Conservation (phyloP, 2,888 invertebrate genomes). For the Ypsolopha sequella region DNA sequence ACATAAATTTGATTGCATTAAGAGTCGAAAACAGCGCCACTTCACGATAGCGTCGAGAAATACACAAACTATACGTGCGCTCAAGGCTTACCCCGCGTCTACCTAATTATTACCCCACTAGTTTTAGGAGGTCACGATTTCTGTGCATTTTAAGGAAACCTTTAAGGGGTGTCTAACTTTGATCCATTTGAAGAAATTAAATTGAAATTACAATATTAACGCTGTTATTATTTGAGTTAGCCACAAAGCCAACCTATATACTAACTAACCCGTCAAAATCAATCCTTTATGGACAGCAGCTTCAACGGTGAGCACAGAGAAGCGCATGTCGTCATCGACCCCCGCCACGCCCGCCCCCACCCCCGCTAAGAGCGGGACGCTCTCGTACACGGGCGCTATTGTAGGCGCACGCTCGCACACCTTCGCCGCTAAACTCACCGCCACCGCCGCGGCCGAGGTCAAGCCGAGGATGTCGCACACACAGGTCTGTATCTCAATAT, state of each 20-base stretch:
- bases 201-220: not conserved
- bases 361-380: slow-evolving; percentile 40
- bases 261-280: not conserved
- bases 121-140: no score
- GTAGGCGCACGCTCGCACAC: slow-evolving; percentile 75
- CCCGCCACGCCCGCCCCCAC: slow-evolving; percentile 16
- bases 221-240: no score
- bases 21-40: no score
- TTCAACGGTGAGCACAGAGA: slow-evolving; percentile 29
- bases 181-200: not conserved
- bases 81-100: no score
- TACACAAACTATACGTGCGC: no score
- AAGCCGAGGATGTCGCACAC: slow-evolving; percentile 15
- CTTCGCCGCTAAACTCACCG: slow-evolving; percentile 81
- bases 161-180: not conserved
- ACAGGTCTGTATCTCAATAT: not conserved
- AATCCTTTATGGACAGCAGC: not conserved
- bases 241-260: not conserved
- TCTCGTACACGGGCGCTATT: slow-evolving; percentile 63
- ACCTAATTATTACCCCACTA: no score
- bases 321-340: slow-evolving; percentile 39
- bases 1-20: no score
- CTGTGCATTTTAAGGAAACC: no score
- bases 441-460: slow-evolving; percentile 16
- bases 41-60: no score